Evolutionary conservation across 2,888 invertebrate genomes (phyloP), one percentile per base, ranked within the genome.

Genomic region (Microctonus hyperodae): DNA sequence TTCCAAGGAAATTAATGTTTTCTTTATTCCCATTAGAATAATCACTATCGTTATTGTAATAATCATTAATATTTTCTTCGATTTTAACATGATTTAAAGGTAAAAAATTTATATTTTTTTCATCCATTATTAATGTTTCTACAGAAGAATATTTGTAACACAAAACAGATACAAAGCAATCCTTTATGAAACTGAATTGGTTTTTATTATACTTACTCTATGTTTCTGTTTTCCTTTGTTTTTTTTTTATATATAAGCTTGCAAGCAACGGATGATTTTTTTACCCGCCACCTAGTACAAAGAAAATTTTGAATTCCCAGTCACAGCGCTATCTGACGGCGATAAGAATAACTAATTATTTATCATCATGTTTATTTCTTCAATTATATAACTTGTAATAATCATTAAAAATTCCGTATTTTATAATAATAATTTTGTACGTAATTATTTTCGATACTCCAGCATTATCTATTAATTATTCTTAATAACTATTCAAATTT

Each of bases 41-140:
- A 65, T 31, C n/a, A 65, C 28, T 67, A 44, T 64, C 33, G 48
- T n/a, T 23, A 28, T n/a, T n/a, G n/a, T 51, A 59, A 65, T 60
- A 58, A 5, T 63, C 40, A 37, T 53, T 58, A 44, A 25, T 57
- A 68, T 69, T 55, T 11, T 48, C 28, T 48, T 59, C 59, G 13
- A 58, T n/a, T 48, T 59, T 59, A 20, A 59, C n/a, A 31, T 22
- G 1, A 13, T 44, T 37, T 20, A n/a, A 4, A 23, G 35, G 10
- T 4, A 20, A 1, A 11, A 35, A 37, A 13, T 51, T 22, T 51
- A 25, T 23, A 23, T 11, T 51, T 13, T 25, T 11, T 11, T 5
- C 11, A 25, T 51, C 23, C 51, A 51, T 51, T 9, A 51, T 51
- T 51, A 25, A 10, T n/a, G n/a, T 6, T 13, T 40, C 6, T n/a